Conservation (phyloP, 2,888 invertebrate species). For the Lochmaea crataegi region DNA sequence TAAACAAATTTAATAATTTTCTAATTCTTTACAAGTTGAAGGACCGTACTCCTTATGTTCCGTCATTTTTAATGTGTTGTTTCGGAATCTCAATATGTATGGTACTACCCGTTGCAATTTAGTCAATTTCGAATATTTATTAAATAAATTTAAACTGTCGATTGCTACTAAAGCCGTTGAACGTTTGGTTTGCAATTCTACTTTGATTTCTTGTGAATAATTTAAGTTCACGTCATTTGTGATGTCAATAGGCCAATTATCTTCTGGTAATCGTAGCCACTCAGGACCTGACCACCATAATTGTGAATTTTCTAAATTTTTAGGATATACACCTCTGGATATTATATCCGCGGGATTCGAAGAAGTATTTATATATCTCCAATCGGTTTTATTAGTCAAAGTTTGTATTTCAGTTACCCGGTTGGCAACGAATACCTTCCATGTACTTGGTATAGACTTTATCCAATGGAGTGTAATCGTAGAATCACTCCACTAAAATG, state of each 20-base stretch:
- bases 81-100: too few species aligned
- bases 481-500: constrained; percentile 47
- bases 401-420: constrained; percentile 53
- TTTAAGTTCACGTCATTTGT: not conserved
- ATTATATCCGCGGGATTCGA: constrained; percentile 56
- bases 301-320: not conserved
- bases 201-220: not conserved
- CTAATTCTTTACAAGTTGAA: too few species aligned
- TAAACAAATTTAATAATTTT: too few species aligned
- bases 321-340: constrained; percentile 48
- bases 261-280: not conserved
- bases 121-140: too few species aligned
- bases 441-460: constrained; percentile 32
- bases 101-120: too few species aligned
- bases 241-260: not conserved
- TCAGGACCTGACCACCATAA: constrained; percentile 23
- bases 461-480: constrained; percentile 44
- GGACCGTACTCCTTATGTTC: too few species aligned
- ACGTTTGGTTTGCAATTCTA: not conserved
- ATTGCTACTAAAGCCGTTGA: not conserved
- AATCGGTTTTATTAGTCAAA: constrained; percentile 41
- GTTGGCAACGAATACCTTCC: constrained; percentile 51
- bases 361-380: constrained; percentile 50
- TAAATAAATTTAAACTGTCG: not conserved
- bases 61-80: too few species aligned